These are phyloP conservation scores for Prinia subflava DNA, from an alignment of 2,113 vertebrate genomes.

Conservation along the genomic window DNA sequence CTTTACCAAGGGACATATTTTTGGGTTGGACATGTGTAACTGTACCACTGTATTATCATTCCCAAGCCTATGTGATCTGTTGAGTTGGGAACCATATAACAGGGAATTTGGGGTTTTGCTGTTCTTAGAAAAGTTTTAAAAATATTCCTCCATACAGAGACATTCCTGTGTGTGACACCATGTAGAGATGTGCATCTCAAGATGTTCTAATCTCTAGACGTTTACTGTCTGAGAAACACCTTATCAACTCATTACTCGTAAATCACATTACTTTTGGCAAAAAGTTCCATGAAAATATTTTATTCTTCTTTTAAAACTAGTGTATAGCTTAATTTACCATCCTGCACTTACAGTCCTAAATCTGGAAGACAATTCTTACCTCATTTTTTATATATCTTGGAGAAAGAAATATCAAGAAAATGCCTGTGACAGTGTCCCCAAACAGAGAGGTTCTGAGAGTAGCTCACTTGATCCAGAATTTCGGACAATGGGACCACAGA, in stretches of 20 bases:
- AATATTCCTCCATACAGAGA: background rate
- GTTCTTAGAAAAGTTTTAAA: background rate
- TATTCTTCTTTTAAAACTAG: background rate
- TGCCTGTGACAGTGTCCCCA: background rate
- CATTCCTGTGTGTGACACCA: background rate
- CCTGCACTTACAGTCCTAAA: background rate
- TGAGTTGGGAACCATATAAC: background rate
- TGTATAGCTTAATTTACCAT: background rate
- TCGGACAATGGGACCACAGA: background rate
- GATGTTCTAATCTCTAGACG: background rate
- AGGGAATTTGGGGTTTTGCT: background rate
- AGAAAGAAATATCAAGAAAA: background rate
- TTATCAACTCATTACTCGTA: background rate
- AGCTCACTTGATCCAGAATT: background rate
- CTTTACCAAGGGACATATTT: background rate
- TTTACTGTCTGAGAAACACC: background rate
- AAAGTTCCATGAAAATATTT: background rate
- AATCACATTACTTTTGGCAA: background rate
- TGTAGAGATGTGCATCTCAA: background rate
- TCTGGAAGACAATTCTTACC: background rate
- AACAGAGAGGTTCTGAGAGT: background rate
- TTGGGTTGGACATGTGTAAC: background rate
- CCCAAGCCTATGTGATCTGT: background rate
- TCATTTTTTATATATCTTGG: background rate
- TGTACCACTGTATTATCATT: accelerated